A percentile compares a stretch with the other conserved stretches of the same genome.
Conservation (phyloP, 2,797 vertebrate genomes). For the Tapirus indicus region DNA sequence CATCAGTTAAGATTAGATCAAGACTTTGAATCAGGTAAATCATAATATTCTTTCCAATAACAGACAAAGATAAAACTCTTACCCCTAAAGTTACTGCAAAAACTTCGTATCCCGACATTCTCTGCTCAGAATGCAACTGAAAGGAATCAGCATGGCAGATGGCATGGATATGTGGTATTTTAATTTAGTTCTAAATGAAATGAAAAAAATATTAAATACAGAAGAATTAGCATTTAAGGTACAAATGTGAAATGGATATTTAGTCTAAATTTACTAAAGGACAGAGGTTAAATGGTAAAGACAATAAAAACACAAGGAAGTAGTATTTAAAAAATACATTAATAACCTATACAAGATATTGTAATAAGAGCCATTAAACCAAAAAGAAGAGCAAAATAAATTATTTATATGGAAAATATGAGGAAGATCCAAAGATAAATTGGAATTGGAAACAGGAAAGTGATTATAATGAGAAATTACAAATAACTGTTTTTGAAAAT, state of each 20-base stretch:
- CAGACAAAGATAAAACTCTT: background rate
- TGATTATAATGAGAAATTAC: background rate
- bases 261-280: conserved; percentile 11
- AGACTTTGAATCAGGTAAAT: background rate
- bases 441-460: background rate
- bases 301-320: background rate
- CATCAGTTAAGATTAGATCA: background rate
- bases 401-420: background rate
- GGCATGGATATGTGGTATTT: background rate
- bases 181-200: background rate
- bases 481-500: conserved; percentile 17
- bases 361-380: background rate
- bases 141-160: background rate
- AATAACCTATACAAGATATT: background rate
- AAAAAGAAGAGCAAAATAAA: background rate
- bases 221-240: background rate
- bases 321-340: background rate
- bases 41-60: background rate
- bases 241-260: background rate
- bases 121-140: background rate
- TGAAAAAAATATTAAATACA: background rate
- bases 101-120: background rate
- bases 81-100: background rate
- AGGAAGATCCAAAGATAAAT: background rate
- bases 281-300: conserved; percentile 2